phyloP scores from a whole-genome alignment of 2,888 invertebrate genomes.

The Sceliomorpha sp. region DNA sequence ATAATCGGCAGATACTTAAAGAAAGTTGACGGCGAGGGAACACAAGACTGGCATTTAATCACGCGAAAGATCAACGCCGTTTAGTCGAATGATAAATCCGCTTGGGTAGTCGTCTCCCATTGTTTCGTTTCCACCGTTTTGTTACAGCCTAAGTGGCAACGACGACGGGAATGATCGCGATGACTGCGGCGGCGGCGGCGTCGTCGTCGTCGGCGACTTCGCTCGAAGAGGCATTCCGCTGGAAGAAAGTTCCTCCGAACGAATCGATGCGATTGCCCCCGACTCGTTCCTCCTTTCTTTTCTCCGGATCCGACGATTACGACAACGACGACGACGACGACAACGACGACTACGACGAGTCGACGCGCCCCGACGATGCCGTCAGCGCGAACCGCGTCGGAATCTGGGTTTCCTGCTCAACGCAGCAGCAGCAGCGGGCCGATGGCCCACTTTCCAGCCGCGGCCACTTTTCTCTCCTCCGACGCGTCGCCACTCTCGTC shows the following conservation, averaged over 20 bases:
- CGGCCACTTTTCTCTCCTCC: slow-evolving; percentile 68
- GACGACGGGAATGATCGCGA: slow-evolving; percentile 25
- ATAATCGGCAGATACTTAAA: too few species aligned
- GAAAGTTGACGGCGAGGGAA: too few species aligned
- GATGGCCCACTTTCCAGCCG: slow-evolving; percentile 70
- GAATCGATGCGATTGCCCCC: slow-evolving; percentile 42
- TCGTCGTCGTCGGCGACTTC: slow-evolving; percentile 13
- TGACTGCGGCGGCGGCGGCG: neutral
- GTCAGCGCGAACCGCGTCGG: slow-evolving; percentile 47
- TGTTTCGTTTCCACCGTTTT: slow-evolving; percentile 5
- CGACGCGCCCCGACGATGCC: too few species aligned
- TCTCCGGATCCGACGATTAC: slow-evolving; percentile 48
- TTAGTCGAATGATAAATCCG: neutral
- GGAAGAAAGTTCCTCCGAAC: slow-evolving; percentile 57
- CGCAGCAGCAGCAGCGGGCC: slow-evolving; percentile 65
- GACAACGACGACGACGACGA: too few species aligned
- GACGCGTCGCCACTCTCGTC: slow-evolving; percentile 60
- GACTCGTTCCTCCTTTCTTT: slow-evolving; percentile 50
- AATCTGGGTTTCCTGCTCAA: slow-evolving; percentile 73
- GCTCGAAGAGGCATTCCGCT: slow-evolving; percentile 28
- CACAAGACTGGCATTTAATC: too few species aligned
- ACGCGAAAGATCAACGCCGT: too few species aligned
- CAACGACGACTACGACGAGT: too few species aligned
- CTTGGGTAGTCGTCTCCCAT: neutral
- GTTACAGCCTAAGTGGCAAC: slow-evolving; percentile 29